Evolutionary conservation across 2,888 invertebrate genomes (phyloP).

Genomic region (Cantharis lateralis): DNA sequence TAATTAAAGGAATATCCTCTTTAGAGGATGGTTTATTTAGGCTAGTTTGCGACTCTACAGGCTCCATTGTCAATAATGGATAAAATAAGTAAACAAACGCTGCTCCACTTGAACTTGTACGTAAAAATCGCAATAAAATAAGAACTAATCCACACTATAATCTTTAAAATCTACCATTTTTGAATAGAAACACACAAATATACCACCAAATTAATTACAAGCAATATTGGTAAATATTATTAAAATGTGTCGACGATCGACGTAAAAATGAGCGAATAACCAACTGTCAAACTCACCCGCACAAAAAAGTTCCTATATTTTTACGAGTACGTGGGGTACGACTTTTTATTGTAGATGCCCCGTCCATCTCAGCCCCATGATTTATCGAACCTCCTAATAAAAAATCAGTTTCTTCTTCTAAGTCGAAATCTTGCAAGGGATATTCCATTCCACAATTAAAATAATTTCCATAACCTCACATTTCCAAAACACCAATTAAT

Average conservation of each 20-base stretch:
- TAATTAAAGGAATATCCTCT: slow-evolving; percentile 73
- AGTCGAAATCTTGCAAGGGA: slow-evolving; percentile 56
- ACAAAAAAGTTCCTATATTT: slow-evolving; percentile 47
- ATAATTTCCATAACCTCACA: slow-evolving; percentile 29
- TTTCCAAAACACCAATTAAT: neutral
- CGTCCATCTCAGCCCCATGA: slow-evolving; percentile 54
- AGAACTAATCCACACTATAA: neutral
- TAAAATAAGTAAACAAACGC: neutral
- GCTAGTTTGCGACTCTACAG: slow-evolving; percentile 53
- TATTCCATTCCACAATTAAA: slow-evolving; percentile 50
- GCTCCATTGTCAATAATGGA: slow-evolving; percentile 43
- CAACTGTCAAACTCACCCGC: slow-evolving; percentile 44
- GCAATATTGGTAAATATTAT: neutral
- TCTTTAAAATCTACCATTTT: neutral
- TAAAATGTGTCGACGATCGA: neutral
- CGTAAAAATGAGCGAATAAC: neutral
- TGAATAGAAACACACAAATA: neutral
- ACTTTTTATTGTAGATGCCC: slow-evolving; percentile 46
- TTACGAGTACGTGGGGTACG: slow-evolving; percentile 47
- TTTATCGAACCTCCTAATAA: slow-evolving; percentile 49
- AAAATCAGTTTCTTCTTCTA: slow-evolving; percentile 55
- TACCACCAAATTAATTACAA: neutral
- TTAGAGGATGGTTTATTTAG: slow-evolving; percentile 55
- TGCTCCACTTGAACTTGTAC: neutral
- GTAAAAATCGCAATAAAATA: neutral